Evolutionary conservation across 2,113 vertebrate species (phyloP).

Genomic region (Chloebia gouldiae): DNA sequence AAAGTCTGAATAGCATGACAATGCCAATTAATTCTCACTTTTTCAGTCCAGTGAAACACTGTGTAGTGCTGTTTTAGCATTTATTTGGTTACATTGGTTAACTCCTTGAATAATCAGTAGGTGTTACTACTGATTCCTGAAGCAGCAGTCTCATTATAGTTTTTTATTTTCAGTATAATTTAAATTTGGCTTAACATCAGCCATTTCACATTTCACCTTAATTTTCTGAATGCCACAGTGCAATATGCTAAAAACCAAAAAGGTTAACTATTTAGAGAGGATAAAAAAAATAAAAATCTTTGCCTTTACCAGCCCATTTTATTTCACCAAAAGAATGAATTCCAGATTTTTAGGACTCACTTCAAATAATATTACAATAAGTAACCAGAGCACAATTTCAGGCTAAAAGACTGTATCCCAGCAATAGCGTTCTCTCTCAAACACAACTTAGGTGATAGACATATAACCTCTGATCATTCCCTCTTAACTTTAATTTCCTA

Average conservation of each 20-base stretch:
- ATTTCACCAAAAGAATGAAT: not conserved
- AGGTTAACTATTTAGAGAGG: not conserved
- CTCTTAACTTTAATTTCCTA: not conserved
- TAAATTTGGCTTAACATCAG: not conserved
- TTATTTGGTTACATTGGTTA: not conserved
- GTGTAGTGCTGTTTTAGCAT: not conserved
- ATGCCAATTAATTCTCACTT: not conserved
- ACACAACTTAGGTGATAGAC: not conserved
- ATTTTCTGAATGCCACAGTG: not conserved
- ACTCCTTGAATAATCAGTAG: not conserved
- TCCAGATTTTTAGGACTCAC: not conserved
- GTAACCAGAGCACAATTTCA: not conserved
- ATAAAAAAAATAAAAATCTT: no score
- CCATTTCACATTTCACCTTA: not conserved
- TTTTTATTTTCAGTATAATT: not conserved
- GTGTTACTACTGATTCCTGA: not conserved
- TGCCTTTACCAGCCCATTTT: not conserved
- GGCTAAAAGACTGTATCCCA: not conserved
- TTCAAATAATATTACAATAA: not conserved
- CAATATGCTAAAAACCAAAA: not conserved
- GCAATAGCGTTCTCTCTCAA: not conserved
- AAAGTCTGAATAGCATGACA: not conserved
- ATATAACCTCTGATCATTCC: not conserved
- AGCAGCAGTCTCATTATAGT: not conserved
- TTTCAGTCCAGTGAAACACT: not conserved